Percentiles rank a stretch among this genome's conserved stretches.
These are phyloP conservation scores for Alethe diademata DNA, from an alignment of 2,113 vertebrate species.

Conservation along the genomic window DNA sequence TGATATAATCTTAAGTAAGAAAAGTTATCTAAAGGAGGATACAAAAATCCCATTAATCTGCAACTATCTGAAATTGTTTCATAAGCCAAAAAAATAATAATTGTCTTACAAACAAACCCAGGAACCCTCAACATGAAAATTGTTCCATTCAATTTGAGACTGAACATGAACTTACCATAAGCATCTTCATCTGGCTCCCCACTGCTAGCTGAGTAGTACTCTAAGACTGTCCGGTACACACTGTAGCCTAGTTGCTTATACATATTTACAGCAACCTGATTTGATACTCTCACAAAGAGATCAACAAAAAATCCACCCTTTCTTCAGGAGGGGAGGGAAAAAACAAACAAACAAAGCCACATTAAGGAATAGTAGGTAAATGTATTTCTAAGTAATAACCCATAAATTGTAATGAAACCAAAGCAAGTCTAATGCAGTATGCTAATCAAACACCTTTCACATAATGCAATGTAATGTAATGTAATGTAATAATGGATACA, in stretches of 20 bases:
- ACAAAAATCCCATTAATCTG: background rate
- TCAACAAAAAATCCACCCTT: conserved; percentile 97
- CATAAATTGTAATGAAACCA: background rate
- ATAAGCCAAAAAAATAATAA: background rate
- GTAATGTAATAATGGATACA: fast-evolving
- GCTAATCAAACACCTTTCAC: background rate
- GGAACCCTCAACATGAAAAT: background rate
- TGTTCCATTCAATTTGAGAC: background rate
- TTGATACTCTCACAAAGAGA: conserved; percentile 95
- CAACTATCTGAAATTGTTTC: background rate
- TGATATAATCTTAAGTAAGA: background rate
- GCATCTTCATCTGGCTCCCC: conserved; percentile 95
- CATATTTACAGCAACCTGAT: conserved; percentile 97
- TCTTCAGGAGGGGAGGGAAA: conserved; percentile 56
- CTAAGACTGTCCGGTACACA: conserved; percentile 91
- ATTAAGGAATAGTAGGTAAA: background rate
- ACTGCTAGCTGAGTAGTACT: conserved; percentile 96
- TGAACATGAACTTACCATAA: conserved; percentile 79
- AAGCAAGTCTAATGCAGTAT: background rate
- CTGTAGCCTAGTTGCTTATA: conserved; percentile 96
- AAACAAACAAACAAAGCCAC: background rate
- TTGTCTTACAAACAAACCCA: background rate
- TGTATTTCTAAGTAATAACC: background rate
- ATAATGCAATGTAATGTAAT: no score
- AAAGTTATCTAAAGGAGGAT: background rate